A percentile compares a stretch with the other conserved stretches of the same genome.
phyloP scores from a whole-genome alignment of 92 coral and sea anemone genomes.

The Epizoanthus ramosus region DNA sequence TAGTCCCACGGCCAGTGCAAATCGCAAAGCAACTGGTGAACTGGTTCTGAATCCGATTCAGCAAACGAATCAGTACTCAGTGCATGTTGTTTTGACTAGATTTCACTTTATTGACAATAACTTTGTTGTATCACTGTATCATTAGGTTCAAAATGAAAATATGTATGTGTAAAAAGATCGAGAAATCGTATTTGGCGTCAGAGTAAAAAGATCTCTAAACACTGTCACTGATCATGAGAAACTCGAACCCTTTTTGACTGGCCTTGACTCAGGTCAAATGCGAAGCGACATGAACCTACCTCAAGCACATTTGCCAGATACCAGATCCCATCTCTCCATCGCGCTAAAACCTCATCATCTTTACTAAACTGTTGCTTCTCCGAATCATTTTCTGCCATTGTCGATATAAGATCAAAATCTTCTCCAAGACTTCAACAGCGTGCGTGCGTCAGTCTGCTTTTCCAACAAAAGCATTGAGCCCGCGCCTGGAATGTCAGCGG shows the following conservation, averaged over 20 bases:
- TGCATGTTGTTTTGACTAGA: conserved; percentile 3
- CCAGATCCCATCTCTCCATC: conserved; percentile 45
- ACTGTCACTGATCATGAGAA: no score
- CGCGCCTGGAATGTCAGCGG: conserved; percentile 17
- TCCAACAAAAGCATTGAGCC: conserved; percentile 40
- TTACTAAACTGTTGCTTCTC: conserved; percentile 29
- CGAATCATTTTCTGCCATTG: conserved; percentile 27
- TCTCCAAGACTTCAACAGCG: neutral
- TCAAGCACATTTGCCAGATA: conserved; percentile 37
- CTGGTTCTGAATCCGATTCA: no score
- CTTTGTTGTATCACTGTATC: neutral
- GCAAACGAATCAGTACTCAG: no score
- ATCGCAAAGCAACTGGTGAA: no score
- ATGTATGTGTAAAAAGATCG: neutral
- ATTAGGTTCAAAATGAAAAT: neutral
- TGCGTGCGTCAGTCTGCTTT: neutral
- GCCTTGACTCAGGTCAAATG: neutral
- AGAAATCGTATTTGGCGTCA: neutral
- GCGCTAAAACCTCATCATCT: conserved; percentile 37
- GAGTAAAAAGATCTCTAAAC: neutral
- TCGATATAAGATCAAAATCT: neutral
- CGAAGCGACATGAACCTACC: conserved; percentile 8
- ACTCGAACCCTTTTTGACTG: no score
- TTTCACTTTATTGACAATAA: neutral
- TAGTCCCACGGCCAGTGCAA: no score